Evolutionary conservation across 2,797 vertebrate genomes (phyloP).

Genomic region (Uromys caudimaculatus): DNA sequence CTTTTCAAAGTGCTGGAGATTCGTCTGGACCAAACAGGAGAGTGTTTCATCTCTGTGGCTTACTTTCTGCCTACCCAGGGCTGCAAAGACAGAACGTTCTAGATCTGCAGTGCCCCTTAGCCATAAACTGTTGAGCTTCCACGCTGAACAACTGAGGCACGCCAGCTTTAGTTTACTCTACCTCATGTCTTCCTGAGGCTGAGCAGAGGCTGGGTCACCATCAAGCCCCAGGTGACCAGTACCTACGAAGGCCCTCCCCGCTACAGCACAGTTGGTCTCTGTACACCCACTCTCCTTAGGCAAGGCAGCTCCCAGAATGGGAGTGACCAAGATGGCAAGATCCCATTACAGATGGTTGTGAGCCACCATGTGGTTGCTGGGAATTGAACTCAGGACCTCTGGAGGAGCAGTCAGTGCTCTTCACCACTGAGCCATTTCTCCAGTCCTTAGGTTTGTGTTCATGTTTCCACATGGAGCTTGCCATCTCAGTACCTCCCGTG

Average conservation of each 20-base stretch:
- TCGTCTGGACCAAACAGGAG: not conserved
- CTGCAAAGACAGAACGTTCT: not conserved
- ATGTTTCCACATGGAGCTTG: not conserved
- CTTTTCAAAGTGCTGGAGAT: not conserved
- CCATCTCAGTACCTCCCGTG: not conserved
- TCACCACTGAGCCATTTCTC: too few relatives aligned
- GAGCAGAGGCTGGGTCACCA: not conserved
- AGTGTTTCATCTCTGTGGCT: not conserved
- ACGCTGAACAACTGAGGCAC: not conserved
- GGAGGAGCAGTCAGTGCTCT: too few relatives aligned
- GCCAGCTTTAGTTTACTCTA: not conserved
- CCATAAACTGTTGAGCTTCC: not conserved
- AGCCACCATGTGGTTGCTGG: too few relatives aligned
- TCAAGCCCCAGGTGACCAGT: accelerated
- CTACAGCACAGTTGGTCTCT: accelerated
- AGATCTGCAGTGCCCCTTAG: not conserved
- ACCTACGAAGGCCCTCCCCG: not conserved
- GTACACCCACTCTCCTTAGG: not conserved
- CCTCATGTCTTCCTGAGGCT: not conserved
- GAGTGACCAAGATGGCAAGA: not conserved
- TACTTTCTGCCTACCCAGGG: accelerated
- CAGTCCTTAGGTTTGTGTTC: not conserved
- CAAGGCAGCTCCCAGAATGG: not conserved
- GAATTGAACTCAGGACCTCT: too few relatives aligned
- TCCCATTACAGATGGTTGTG: too few relatives aligned